Evolutionary conservation across 1,140 invertebrate genomes (phyloP), one percentile per base, ranked within the genome.

Genomic region (Drosophila pseudoananassae): DNA sequence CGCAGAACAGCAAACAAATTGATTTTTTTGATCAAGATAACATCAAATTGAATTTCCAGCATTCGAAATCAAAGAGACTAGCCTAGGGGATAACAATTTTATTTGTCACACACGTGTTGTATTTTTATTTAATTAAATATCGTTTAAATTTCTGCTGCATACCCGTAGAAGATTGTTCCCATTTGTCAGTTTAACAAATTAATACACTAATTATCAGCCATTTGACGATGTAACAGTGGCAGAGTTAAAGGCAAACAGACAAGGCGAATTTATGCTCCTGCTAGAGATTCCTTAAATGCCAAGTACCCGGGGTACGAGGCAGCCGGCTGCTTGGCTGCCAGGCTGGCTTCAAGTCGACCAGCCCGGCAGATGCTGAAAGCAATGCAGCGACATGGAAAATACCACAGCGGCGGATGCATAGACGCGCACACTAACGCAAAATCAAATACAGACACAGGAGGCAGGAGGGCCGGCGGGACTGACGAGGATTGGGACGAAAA

Each of bases 301-400:
- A 75, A 50, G 59, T 20, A 68, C 33, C 33, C 38, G 49, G 29
- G 31, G 7, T 36, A 3, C 9, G 12, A 36, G 33, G 3, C 7
- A 9, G 33, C 33, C 33, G 9, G 9, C 33, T 12, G 33, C 33
- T n/a, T 12, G 33, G n/a, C 38, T 7, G 14, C 40, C 40, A 43
- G 40, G 14, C 17, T 69, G 63, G 46, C 38, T 68, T 43, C 36
- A 77, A 77, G 80, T 54, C 70, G 71, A 61, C 58, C 74, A 79
- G 40, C 14, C 40, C 40, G 59, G 64, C 70, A 85, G 63, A 47
- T 75, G 82, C 63, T 84, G 77, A 85, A 85, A 84, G 80, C 80
- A 68, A 85, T 84, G 80, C 81, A 87, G 54, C 82, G 82, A 85
- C 77, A 87, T 87, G 68, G 77, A 87, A 85, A 77, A 81, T 84